Conservation (phyloP, 1,140 invertebrate species). For the Lamellibrachia luymesi region DNA sequence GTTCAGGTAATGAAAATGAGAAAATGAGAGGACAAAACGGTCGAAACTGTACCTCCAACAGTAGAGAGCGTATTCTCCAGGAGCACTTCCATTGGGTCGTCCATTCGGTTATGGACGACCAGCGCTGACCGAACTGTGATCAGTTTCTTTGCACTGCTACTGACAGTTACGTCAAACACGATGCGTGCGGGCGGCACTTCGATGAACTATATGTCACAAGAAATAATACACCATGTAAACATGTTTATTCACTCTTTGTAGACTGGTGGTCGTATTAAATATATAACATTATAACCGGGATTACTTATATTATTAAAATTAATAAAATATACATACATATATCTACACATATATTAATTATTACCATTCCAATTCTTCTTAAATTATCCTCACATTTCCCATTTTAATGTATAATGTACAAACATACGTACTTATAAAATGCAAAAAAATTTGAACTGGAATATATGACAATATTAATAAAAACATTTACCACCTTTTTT, state of each 20-base stretch:
- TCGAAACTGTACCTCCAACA: not conserved
- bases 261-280: not conserved
- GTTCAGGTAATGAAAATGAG: not conserved
- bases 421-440: not conserved
- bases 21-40: not conserved
- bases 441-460: not conserved
- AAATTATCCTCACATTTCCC: too few species aligned
- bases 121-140: conserved; percentile 93
- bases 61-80: conserved; percentile 32
- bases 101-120: conserved; percentile 69
- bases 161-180: conserved; percentile 74
- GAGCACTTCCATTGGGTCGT: conserved; percentile 43
- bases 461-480: too few species aligned
- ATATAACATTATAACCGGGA: too few species aligned
- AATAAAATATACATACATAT: too few species aligned
- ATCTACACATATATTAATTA: too few species aligned
- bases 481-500: not conserved
- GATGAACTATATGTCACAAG: conserved; percentile 1
- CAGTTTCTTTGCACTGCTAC: conserved; percentile 89
- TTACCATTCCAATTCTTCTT: too few species aligned
- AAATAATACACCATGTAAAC: not conserved
- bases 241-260: not conserved
- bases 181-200: conserved; percentile 42
- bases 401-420: not conserved
- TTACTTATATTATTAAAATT: too few species aligned